Evolutionary conservation across 2,113 vertebrate genomes (phyloP), one percentile per base, ranked within the genome.

Genomic region (Osmerus eperlanus): DNA sequence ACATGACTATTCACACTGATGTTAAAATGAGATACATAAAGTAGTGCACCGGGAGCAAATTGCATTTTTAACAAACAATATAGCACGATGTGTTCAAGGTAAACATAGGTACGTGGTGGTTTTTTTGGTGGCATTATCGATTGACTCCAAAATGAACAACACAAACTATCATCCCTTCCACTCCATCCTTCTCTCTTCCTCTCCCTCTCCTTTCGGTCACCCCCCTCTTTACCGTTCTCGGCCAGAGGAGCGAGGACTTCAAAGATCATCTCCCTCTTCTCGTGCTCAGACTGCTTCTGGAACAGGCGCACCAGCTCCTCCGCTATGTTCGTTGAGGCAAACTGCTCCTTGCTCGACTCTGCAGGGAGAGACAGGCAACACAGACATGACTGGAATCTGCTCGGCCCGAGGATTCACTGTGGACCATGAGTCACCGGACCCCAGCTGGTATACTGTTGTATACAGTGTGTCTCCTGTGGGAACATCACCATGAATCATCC

Each of bases 341-440:
- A 99, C 92, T 98, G 96, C 84, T 99, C 97, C 90, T 98, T 99
- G 91, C 97, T 98, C 51, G 97, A 97, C 88, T 99, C 97, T 99
- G 87, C 51, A 56, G 19, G n/a, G 71, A 28, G 73, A 51, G 18
- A 62, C 52, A 28, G 9, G 8, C 29, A 41, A 2, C 3, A 12
- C 9, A 25, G 28, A 15, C 23, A 62, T 47, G 41, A 47, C 41
- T 47, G 41, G 41, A 47, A 47, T 47, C 41, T 1, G 41, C 41
- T 47, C 7, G 41, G 9, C 41, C 41, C 9, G 7, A 9, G 41
- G 41, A 47, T 47, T 47, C 41, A 47, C 41, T 1, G 41, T 47
- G 41, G 41, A 47, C 5, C 9, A 12, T 47, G 41, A 47, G 41
- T 47, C 41, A 47, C 8, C 41, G 41, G 41, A 47, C 41, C 41